Conservation (phyloP, 2,113 vertebrate species). For the Lota lota region DNA sequence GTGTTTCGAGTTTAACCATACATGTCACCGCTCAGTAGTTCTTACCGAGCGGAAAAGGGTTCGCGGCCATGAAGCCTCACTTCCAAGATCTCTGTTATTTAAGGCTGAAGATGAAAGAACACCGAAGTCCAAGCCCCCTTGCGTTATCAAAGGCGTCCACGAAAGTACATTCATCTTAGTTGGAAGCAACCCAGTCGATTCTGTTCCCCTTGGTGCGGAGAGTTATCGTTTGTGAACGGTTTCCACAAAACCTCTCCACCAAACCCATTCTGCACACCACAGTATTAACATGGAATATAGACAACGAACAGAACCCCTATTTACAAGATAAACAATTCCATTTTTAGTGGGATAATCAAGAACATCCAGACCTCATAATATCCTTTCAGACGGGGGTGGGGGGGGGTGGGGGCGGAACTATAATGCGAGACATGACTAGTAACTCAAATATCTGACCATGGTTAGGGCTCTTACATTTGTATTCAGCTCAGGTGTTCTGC, state of each 20-base stretch:
- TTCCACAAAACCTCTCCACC: constrained; percentile 26
- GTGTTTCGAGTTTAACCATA: constrained; percentile 14
- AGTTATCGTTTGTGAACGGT: constrained; percentile 37
- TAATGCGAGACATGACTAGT: constrained; percentile 66
- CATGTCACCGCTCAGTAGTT: constrained; percentile 47
- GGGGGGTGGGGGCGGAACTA: constrained; percentile 46
- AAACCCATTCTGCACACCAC: constrained; percentile 61
- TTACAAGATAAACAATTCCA: constrained; percentile 70
- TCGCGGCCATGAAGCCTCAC: constrained; percentile 37
- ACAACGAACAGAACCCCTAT: constrained; percentile 68
- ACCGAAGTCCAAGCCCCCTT: constrained; percentile 44
- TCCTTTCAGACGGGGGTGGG: constrained; percentile 46
- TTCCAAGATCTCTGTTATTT: constrained; percentile 60
- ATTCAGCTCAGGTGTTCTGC: constrained; percentile 13
- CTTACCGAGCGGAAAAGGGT: constrained; percentile 28
- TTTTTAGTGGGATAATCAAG: constrained; percentile 48
- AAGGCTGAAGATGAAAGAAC: constrained; percentile 69
- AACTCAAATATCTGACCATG: constrained; percentile 51
- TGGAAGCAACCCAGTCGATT: constrained; percentile 36
- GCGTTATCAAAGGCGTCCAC: constrained; percentile 66
- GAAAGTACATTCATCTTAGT: constrained; percentile 74
- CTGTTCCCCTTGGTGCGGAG: constrained; percentile 17
- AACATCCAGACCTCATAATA: constrained; percentile 39
- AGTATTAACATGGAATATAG: constrained; percentile 63
- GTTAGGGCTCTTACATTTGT: constrained; percentile 23